Conservation (phyloP, 2,888 invertebrate genomes). For the Sicus ferrugineus region DNA sequence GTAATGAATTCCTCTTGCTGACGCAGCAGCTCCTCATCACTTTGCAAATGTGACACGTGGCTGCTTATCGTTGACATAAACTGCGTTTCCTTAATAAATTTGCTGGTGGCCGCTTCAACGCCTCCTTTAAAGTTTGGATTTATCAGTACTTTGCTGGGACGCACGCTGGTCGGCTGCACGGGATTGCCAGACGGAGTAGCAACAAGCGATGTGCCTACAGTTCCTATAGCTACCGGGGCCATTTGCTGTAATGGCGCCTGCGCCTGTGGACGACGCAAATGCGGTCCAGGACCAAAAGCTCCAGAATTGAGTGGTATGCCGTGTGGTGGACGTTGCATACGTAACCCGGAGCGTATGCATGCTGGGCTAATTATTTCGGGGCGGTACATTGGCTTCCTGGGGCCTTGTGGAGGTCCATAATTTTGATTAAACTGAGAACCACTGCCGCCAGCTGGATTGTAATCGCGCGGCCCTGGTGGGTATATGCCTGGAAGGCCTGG, state of each 20-base stretch:
- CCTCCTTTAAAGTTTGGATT: constrained; percentile 65
- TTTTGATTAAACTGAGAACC: constrained; percentile 43
- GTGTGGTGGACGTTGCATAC: constrained; percentile 66
- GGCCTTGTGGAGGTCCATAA: constrained; percentile 40
- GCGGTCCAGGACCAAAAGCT: constrained; percentile 52
- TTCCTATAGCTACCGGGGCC: constrained; percentile 30
- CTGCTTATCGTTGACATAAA: constrained; percentile 60
- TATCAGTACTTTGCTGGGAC: constrained; percentile 59
- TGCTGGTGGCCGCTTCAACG: constrained; percentile 64
- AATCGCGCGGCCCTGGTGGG: constrained; percentile 48
- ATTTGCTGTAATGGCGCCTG: constrained; percentile 44
- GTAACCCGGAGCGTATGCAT: constrained; percentile 59
- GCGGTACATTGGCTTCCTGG: constrained; percentile 47
- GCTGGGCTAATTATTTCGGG: constrained; percentile 44
- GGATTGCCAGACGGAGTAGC: constrained; percentile 19
- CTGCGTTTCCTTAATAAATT: constrained; percentile 64
- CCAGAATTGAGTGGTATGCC: constrained; percentile 43
- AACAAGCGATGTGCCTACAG: constrained; percentile 31
- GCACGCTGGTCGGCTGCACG: constrained; percentile 38
- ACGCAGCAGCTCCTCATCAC: constrained; percentile 62
- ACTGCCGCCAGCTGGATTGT: constrained; percentile 43
- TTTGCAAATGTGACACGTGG: constrained; percentile 52
- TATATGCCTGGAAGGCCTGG: constrained; percentile 48
- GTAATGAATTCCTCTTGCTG: constrained; percentile 65
- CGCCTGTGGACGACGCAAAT: constrained; percentile 46